Evolutionary conservation across 2,888 invertebrate species (phyloP), one percentile per base, ranked within the genome.

Genomic region (Nyleta sp.): DNA sequence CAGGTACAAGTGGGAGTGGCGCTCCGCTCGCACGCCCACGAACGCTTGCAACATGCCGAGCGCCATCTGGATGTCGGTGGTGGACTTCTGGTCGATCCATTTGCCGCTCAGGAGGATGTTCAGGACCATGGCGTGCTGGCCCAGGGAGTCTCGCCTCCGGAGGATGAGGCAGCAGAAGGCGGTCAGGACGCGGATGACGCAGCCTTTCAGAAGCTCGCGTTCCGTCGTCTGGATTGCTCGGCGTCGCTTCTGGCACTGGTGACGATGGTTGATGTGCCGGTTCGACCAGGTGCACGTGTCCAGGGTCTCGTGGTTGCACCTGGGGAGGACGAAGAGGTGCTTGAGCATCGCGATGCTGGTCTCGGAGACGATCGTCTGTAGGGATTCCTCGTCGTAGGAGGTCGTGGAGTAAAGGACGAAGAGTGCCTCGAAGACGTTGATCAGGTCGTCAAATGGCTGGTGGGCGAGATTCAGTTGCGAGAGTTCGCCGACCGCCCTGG

Each of bases 21-120:
- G 2, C 76, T 76, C 55, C 4, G 42, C 67, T 0, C 73, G 62
- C 0, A 86, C 85, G 11, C 82, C 80, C 18, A 75, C 76, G 7
- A 91, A 77, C n/a, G 85, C 84, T 55, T 88, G 82, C 15, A 92
- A 73, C 42, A 92, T 85, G 5, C 84, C 84, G 33, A 91, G 76
- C n/a, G 87, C 85, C 84, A 88, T 82, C 65, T 85, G 84, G 1
- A 87, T 81, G 50, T 90, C 85, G 8, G 78, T 60, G n/a, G 73
- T 64, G 2, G 75, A 65, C 0, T 71, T 77, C 6, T 82, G 68
- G 20, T 84, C 81, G 24, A 87, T 84, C 57, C 85, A 84, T 22
- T 87, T 81, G 3, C 83, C 82, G 31, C 83, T 84, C n/a, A 89
- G 60, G 2, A 90, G 55, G 53, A 87, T 86, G 0, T 67, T 75